phyloP scores from a whole-genome alignment of 2,888 invertebrate genomes.

The Ornithoptera alexandrae region DNA sequence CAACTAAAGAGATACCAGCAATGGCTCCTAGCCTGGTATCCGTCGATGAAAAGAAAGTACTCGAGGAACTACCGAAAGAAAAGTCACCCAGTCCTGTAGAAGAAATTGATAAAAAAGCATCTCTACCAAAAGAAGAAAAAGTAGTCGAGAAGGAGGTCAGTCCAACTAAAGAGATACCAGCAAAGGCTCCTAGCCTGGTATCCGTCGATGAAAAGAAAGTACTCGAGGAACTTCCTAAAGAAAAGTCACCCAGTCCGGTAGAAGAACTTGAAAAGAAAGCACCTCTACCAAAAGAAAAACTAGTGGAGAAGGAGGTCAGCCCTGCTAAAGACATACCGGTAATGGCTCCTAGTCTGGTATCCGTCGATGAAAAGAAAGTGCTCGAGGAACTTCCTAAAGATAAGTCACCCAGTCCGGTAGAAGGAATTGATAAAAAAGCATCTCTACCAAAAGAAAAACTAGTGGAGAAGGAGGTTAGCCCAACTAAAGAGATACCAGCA shows the following conservation, averaged over 20 bases:
- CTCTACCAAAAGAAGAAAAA: neutral
- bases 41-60: neutral
- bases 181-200: constrained; percentile 1
- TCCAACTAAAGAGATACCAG: neutral
- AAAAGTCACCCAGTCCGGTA: no score
- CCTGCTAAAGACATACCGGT: constrained; percentile 1
- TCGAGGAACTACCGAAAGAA: neutral
- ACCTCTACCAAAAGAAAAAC: neutral
- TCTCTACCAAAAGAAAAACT: no score
- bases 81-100: constrained; percentile 19
- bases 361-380: no score
- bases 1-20: neutral
- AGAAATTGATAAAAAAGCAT: neutral
- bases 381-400: no score
- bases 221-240: neutral
- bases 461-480: neutral
- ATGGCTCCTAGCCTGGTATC: no score
- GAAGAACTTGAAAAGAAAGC: neutral
- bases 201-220: neutral
- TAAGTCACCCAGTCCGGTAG: constrained; percentile 5
- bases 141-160: neutral
- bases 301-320: no score
- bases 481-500: no score
- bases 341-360: neutral
- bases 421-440: neutral